phyloP scores from a whole-genome alignment of 2,797 vertebrate species.

The Streptopelia turtur region DNA sequence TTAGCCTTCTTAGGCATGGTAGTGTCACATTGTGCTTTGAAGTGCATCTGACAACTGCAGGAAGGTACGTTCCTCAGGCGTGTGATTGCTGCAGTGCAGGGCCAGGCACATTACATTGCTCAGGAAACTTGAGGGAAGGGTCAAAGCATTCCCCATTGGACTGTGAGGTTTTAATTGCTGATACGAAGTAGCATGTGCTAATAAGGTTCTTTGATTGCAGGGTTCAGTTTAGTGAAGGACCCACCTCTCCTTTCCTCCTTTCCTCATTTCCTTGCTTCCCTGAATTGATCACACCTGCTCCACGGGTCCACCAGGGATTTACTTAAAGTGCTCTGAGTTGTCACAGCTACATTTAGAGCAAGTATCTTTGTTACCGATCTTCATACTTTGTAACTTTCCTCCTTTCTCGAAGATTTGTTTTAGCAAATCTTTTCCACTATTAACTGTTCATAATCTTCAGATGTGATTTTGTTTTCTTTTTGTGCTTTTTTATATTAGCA shows the following conservation, averaged over 20 bases:
- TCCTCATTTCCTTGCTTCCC: neutral
- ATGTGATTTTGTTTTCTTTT: neutral
- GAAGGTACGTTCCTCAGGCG: neutral
- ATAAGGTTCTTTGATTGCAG: neutral
- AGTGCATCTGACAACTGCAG: neutral
- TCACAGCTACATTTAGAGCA: neutral
- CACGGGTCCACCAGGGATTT: neutral
- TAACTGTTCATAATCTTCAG: neutral
- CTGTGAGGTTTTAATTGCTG: neutral
- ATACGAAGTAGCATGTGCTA: neutral
- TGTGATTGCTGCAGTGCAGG: fast-evolving
- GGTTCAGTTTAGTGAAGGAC: neutral
- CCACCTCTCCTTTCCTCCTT: neutral
- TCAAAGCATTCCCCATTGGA: fast-evolving
- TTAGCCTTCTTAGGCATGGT: neutral
- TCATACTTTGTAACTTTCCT: neutral
- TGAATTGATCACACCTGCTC: neutral
- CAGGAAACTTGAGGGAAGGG: neutral
- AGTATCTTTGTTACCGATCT: neutral
- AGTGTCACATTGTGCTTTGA: neutral
- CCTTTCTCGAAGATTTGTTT: neutral
- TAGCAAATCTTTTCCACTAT: neutral
- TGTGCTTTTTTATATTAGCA: neutral
- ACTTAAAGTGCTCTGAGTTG: neutral
- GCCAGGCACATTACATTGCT: too few species aligned